Base-by-base conservation (phyloP, 1,140 invertebrate genomes). In the Venturia canescens region DNA sequence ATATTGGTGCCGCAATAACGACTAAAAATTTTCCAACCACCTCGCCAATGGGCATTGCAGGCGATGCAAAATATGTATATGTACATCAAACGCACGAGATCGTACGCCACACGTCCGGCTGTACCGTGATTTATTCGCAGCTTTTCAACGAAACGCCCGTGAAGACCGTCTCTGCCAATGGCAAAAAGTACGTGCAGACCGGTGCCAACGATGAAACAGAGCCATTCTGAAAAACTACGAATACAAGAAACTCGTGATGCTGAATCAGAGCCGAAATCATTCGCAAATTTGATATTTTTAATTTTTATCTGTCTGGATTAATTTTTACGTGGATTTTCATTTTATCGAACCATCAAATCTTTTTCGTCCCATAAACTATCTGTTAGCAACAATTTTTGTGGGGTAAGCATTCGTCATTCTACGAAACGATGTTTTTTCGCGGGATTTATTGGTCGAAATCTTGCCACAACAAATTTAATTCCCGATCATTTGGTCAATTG, bases 41-140 rank as follows among this genome's bases (percentile, higher is more conserved):
- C 94, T 4, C 93, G 88, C 94, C 94, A 96, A 69, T 95, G 93
- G 86, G 93, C 93, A 57, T 94, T 93, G 83, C 92, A 93, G 5
- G 91, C 83, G 0, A 94, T 80, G 18, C 92, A 90, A 83, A 94
- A 95, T 2, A 94, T 84, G 80, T 94, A 94, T 0, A 93, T 94
- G 87, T 95, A 95, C 0, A 93, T 3, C 21, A 93, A 87, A 26
- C 93, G 88, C 7, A 87, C 66, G 0, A 87, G 16, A 3, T 83
- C 80, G 75, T 81, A 84, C 6, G 57, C 69, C 13, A 82, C 6
- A 80, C 85, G 79, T 15, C 71, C 72, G 21, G 53, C 63, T 48
- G 48, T 23, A 26, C 50, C 67, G 27, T 57, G 26, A 7, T 38
- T 15, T 53, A n/a, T 53, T 21, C 70, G 18, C 71, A 78, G 80